Base-by-base conservation (phyloP, 2,797 vertebrate genomes). In the Cheirogaleus major region DNA sequence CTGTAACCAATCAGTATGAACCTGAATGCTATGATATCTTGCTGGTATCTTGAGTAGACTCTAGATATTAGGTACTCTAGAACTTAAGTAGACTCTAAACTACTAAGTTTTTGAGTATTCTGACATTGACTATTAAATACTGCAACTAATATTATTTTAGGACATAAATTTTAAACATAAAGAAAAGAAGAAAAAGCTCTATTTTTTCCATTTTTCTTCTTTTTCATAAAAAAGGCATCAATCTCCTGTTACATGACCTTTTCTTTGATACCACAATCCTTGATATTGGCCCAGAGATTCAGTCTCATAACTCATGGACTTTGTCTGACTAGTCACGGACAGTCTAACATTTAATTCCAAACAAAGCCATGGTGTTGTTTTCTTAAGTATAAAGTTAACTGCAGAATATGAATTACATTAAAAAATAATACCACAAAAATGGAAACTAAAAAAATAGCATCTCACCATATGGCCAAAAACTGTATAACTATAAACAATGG, bases 81-180 rank as follows among this genome's bases (percentile, higher is more conserved):
- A 84, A 88, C 17, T n/a, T 86, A 61, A 75, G 17, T 59, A 25
- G 10, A 80, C 14, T 61, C 55, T 67, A 92, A 92, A 89, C 90
- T 90, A 93, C 15, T 70, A 88, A 41, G 12, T 43, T 92, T 93
- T 82, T 96, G 65, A 93, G 41, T 80, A 38, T 72, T 13, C 25
- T 96, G 63, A 59, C 35, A 95, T 18, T 85, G 75, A 5, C n/a
- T 69, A 81, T 55, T 94, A 95, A 25, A 70, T 59, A 73, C 0
- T 72, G 9, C 5, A 89, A 48, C 4, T 35, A 89, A 23, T 59
- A 97, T 63, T 87, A 87, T 87, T 89, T 82, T 89, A 93, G 63
- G n/a, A 83, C 32, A 94, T 57, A 89, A 82, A 73, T 67, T 10
- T 84, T 18, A 93, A 97, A 86, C 27, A 92, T 59, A 70, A 89